Evolutionary conservation across 2,113 vertebrate genomes (phyloP), one percentile per base, ranked within the genome.

Genomic region (Leuciscus idus): DNA sequence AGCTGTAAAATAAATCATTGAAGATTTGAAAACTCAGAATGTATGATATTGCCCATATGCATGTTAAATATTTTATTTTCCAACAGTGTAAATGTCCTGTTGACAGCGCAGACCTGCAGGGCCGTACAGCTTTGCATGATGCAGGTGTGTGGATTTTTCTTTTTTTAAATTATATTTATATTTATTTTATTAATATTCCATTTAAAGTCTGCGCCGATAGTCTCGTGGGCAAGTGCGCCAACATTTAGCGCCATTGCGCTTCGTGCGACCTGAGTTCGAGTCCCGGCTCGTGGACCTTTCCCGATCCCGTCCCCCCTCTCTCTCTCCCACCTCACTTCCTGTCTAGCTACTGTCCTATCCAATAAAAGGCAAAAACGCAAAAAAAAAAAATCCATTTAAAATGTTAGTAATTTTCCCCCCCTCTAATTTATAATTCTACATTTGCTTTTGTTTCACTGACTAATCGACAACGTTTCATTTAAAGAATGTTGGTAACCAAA

Each of bases 121-220:
- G 96, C 2, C 94, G 96, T 84, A 96, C 96, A 0, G 95, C 96
- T 23, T 94, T 97, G 80, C 96, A 97, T 13, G 96, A 97, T 87
- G 96, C 96, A 90, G 96, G 96, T 97, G 61, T 92, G 88, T 30
- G 55, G 13, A 73, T 48, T 59, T 52, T 17, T 17, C 6, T 55
- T 73, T 26, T 83, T 9, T 23, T 9, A 8, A 10, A 6, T 39
- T 7, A 12, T 23, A 21, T 39, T 72, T 39, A 4, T 72, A 72
- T 43, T 72, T 23, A 11, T 72, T 23, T 39, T 21, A 70, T 70
- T 36, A 36, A 9, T 70, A 70, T 70, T 70, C 17, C 30, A 36
- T 30, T 30, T 33, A 66, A 43, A 43, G 43, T 43, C 43, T 9
- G 43, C 8, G 8, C 43, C 43, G 8, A 43, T 43, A 43, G 43